Evolutionary conservation across 1,140 invertebrate genomes (phyloP), one percentile per base, ranked within the genome.

Genomic region (Listronotus oregonensis): DNA sequence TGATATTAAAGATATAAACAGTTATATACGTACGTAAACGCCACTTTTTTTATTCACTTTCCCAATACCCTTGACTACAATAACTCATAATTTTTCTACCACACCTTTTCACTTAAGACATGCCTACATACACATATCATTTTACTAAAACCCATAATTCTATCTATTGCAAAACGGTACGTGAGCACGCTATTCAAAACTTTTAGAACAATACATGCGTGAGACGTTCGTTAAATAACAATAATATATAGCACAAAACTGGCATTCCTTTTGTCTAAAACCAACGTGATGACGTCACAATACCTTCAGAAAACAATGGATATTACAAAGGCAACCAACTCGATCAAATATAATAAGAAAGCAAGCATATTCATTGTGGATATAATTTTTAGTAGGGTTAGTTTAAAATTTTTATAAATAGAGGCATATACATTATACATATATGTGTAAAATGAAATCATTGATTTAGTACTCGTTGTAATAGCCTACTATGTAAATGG

Each of bases 221-320:
- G 32, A 15, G 34, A 37, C 34, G 34, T 37, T 4, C 8, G 15
- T 17, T 15, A 55, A 39, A 55, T 12, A 55, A 55, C 52, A 55
- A 55, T 55, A 55, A 55, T 55, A 39, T 31, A 55, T 39, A 55
- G 10, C n/a, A 18, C 12, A 39, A 14, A 40, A 15, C 27, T 58
- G 55, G 14, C 55, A 58, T 44, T 58, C 55, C 17, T 39, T 58
- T 46, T 58, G 42, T 37, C 34, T 37, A 37, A 37, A 37, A 37
- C 34, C 34, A 12, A 44, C 15, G 8, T n/a, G 40, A 11, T 58
- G 55, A 58, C 43, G 55, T 58, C 55, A 58, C 43, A 58, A 58
- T 58, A 46, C 43, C 55, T 58, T 58, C 55, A 39, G 40, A 58
- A 27, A 58, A 58, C 42, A 58, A 58, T 58, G 55, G 42, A n/a